phyloP scores from a whole-genome alignment of 2,888 invertebrate genomes.

The Cataglyphis livida region DNA sequence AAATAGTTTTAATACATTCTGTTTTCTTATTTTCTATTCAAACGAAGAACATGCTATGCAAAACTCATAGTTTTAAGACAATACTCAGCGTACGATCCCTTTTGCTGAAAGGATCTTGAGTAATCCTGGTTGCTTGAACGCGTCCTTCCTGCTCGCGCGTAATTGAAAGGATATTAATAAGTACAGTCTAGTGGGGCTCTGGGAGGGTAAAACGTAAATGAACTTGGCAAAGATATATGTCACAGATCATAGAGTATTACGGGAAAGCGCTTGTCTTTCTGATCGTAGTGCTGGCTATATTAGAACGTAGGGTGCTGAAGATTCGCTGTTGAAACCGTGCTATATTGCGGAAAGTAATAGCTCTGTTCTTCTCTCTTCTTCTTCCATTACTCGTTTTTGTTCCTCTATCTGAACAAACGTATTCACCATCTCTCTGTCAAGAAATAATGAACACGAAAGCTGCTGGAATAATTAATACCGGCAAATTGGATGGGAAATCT shows the following conservation, averaged over 20 bases:
- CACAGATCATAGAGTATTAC: constrained; percentile 52
- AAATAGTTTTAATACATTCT: constrained; percentile 15
- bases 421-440: constrained; percentile 25
- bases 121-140: constrained; percentile 34
- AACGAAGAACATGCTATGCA: constrained; percentile 29
- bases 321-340: constrained; percentile 58
- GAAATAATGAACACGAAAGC: constrained; percentile 60
- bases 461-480: constrained; percentile 66
- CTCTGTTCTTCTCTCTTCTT: constrained; percentile 54
- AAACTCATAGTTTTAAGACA: constrained; percentile 36
- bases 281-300: constrained; percentile 62
- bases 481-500: constrained; percentile 60
- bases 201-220: constrained; percentile 56
- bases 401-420: constrained; percentile 14
- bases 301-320: constrained; percentile 56
- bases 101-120: constrained; percentile 23
- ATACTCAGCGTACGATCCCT: constrained; percentile 28
- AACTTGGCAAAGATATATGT: constrained; percentile 54
- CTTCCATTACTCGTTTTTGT: constrained; percentile 52
- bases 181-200: constrained; percentile 20
- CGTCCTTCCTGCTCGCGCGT: constrained; percentile 20
- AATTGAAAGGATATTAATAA: constrained; percentile 60
- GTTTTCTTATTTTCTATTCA: constrained; percentile 17
- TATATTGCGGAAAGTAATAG: constrained; percentile 64
- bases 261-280: constrained; percentile 64